These are phyloP conservation scores for Euzophera pinguis DNA, from an alignment of 2,888 invertebrate species.

Conservation along the genomic window DNA sequence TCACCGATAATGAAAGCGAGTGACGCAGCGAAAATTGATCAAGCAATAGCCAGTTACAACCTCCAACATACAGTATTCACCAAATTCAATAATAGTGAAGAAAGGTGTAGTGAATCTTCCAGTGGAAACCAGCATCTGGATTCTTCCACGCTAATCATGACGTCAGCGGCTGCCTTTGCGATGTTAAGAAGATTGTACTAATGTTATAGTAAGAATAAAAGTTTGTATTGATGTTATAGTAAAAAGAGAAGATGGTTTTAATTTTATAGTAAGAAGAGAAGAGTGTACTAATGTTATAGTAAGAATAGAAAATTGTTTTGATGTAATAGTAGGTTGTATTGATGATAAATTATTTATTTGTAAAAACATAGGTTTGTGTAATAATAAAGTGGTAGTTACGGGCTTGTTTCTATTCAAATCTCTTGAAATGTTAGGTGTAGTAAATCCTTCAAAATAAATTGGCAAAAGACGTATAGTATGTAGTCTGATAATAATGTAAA, in stretches of 20 bases:
- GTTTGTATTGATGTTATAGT: too few relatives aligned
- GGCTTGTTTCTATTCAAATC: too few relatives aligned
- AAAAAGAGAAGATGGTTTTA: too few relatives aligned
- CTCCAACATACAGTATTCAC: constrained; percentile 48
- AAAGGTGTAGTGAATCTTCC: constrained; percentile 44
- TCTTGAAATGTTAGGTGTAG: too few relatives aligned
- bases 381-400: too few relatives aligned
- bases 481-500: too few relatives aligned
- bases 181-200: constrained; percentile 51
- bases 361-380: too few relatives aligned
- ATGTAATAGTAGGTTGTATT: too few relatives aligned
- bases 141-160: constrained; percentile 45
- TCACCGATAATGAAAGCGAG: constrained; percentile 58
- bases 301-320: neutral
- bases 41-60: constrained; percentile 51
- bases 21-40: constrained; percentile 51
- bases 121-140: constrained; percentile 44
- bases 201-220: neutral
- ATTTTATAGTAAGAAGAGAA: constrained; percentile 22
- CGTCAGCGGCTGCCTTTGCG: constrained; percentile 51
- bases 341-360: too few relatives aligned
- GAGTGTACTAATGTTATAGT: constrained; percentile 36
- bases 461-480: too few relatives aligned
- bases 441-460: too few relatives aligned
- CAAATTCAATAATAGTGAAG: constrained; percentile 61